These are phyloP conservation scores for Acridotheres tristis DNA, from an alignment of 2,797 vertebrate genomes.

Conservation along the genomic window DNA sequence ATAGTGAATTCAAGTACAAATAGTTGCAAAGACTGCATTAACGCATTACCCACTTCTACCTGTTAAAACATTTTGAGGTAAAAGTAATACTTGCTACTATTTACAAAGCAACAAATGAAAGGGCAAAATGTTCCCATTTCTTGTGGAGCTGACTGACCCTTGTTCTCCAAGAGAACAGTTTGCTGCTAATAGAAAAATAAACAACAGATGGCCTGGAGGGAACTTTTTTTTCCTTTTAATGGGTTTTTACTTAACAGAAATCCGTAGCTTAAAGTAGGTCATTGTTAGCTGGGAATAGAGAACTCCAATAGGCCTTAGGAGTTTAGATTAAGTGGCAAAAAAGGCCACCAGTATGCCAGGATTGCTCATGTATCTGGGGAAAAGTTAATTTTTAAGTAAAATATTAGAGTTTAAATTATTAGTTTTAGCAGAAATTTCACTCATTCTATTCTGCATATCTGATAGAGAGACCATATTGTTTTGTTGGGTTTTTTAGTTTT, in stretches of 20 bases:
- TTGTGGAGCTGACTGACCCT: slow-evolving; percentile 18
- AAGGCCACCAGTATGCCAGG: neutral
- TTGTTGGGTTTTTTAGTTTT: accelerated
- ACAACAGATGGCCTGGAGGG: slow-evolving; percentile 58
- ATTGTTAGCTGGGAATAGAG: neutral
- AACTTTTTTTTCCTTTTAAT: slow-evolving; percentile 22
- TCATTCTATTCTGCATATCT: neutral
- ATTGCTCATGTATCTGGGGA: neutral
- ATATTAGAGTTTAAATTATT: neutral
- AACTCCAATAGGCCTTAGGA: neutral
- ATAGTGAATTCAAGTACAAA: neutral
- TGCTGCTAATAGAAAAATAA: slow-evolving; percentile 63
- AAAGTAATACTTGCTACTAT: slow-evolving; percentile 35
- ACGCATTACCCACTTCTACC: neutral
- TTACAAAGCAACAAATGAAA: slow-evolving; percentile 39
- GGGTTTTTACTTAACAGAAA: slow-evolving; percentile 30
- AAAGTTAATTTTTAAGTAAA: neutral
- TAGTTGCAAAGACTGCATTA: neutral
- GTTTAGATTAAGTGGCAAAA: neutral
- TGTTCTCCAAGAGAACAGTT: slow-evolving; percentile 46
- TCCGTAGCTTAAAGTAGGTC: slow-evolving; percentile 26
- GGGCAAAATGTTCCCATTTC: slow-evolving; percentile 22
- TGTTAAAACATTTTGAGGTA: slow-evolving; percentile 8
- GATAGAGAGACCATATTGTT: neutral
- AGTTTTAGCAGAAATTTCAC: neutral